Conservation (phyloP, 2,113 vertebrate genomes). For the Ceyx cyanopectus region DNA sequence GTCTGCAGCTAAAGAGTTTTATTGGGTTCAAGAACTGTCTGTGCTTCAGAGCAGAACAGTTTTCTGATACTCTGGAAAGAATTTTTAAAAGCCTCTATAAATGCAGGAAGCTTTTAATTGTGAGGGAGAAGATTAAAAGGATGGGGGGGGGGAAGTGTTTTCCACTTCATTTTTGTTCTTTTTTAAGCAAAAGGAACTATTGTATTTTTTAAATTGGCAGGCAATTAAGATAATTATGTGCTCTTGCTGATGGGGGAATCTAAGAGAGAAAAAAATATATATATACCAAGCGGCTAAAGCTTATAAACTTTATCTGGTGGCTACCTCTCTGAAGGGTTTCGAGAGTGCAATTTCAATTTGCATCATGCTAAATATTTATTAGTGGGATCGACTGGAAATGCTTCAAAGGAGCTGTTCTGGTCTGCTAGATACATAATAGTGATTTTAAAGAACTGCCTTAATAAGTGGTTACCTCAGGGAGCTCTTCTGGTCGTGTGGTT, state of each 20-base stretch:
- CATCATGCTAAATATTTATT: slow-evolving; percentile 53
- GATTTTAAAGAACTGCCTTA: slow-evolving; percentile 62
- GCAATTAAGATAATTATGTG: background rate
- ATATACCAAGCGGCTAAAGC: background rate
- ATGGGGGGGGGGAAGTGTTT: background rate
- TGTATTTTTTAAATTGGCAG: background rate
- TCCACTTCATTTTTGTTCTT: background rate
- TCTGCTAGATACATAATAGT: slow-evolving; percentile 52
- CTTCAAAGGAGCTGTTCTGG: slow-evolving; percentile 56
- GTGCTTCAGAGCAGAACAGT: background rate
- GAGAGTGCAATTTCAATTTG: slow-evolving; percentile 28
- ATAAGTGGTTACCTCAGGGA: slow-evolving; percentile 38
- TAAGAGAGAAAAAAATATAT: background rate
- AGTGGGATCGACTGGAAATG: slow-evolving; percentile 36
- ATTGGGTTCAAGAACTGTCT: background rate
- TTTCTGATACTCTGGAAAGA: background rate
- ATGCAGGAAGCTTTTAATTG: background rate
- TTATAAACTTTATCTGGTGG: slow-evolving; percentile 4
- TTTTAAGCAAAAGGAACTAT: background rate
- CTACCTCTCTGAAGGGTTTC: slow-evolving; percentile 18
- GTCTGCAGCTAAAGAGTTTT: background rate
- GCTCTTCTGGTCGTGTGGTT: slow-evolving; percentile 13
- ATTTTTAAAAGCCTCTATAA: background rate
- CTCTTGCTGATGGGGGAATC: slow-evolving; percentile 28
- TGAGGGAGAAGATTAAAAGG: background rate